phyloP scores from a whole-genome alignment of 2,113 vertebrate species.

The Anoplopoma fimbria region DNA sequence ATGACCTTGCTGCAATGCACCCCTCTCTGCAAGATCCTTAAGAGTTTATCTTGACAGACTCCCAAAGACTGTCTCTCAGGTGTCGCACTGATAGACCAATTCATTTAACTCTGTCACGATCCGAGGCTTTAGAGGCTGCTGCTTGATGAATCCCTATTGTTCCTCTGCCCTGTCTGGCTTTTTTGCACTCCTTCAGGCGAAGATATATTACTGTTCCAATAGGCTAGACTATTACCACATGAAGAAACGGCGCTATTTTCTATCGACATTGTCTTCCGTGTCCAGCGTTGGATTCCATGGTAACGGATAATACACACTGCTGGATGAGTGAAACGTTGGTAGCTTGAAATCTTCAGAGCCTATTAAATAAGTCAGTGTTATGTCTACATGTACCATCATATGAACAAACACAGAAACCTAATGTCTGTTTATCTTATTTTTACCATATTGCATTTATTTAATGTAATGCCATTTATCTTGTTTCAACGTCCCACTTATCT shows the following conservation, averaged over 20 bases:
- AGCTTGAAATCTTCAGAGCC: slow-evolving; percentile 1
- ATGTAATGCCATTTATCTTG: background rate
- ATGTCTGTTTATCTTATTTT: background rate
- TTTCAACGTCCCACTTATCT: background rate
- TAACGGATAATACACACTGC: slow-evolving; percentile 22
- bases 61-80: slow-evolving; percentile 77
- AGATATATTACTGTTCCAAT: slow-evolving; percentile 64
- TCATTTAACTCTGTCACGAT: slow-evolving; percentile 81
- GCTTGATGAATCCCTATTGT: slow-evolving; percentile 77
- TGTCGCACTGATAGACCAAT: slow-evolving; percentile 80
- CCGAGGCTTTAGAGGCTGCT: slow-evolving; percentile 67
- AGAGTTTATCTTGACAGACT: slow-evolving; percentile 79
- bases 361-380: slow-evolving; percentile 2
- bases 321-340: slow-evolving; percentile 7
- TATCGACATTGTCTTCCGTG: slow-evolving; percentile 28
- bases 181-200: slow-evolving; percentile 65
- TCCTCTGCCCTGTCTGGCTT: slow-evolving; percentile 63
- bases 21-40: slow-evolving; percentile 69
- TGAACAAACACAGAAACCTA: background rate
- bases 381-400: background rate
- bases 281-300: slow-evolving; percentile 22
- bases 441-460: background rate
- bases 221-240: slow-evolving; percentile 56
- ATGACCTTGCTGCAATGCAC: slow-evolving; percentile 82
- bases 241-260: slow-evolving; percentile 22